Conservation (phyloP, 2,797 vertebrate genomes). For the Petrocephalus schoutedeni region DNA sequence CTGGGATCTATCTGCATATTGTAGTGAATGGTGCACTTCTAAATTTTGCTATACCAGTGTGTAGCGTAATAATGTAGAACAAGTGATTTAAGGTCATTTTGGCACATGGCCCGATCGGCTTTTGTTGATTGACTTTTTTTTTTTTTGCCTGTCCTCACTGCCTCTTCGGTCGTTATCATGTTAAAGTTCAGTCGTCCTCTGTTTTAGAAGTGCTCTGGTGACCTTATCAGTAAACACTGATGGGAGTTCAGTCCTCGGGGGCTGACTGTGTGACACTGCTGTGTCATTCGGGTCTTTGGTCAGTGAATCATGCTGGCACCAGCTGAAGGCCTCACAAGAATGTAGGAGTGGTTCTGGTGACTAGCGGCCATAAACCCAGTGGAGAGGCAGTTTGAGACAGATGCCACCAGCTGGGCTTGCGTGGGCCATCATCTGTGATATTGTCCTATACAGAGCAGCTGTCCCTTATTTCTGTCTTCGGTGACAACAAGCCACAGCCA, state of each 20-base stretch:
- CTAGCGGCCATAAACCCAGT: neutral
- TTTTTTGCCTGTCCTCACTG: neutral
- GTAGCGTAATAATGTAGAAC: neutral
- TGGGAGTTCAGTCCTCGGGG: neutral
- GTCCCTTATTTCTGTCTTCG: neutral
- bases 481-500: neutral
- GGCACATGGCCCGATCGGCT: neutral
- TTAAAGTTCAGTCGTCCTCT: neutral
- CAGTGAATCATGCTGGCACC: neutral
- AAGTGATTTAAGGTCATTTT: neutral
- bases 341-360: neutral
- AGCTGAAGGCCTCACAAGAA: neutral
- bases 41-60: neutral
- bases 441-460: neutral
- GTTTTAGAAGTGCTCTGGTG: neutral
- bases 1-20: neutral
- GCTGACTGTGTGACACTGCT: neutral
- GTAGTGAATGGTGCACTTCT: neutral
- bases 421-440: neutral
- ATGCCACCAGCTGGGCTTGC: neutral
- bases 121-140: neutral
- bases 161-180: neutral
- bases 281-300: neutral
- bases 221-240: neutral
- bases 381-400: neutral